Evolutionary conservation across 2,888 invertebrate genomes (phyloP).

Genomic region (Noctua janthina): DNA sequence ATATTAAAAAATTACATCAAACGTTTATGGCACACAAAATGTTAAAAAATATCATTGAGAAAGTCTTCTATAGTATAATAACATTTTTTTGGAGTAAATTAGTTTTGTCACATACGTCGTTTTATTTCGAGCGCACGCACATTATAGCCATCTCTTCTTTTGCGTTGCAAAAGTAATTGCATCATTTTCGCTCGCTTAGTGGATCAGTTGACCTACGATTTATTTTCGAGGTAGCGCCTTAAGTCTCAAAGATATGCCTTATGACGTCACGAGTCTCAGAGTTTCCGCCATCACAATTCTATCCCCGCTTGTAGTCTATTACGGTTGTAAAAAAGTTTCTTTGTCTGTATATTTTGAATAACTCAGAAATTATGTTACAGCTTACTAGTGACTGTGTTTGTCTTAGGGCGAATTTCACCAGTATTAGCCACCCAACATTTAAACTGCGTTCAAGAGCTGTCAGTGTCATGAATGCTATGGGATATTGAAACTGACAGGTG

Average conservation of each 20-base stretch:
- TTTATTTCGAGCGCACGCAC: too few relatives aligned
- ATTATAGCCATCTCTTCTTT: too few relatives aligned
- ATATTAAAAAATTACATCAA: too few relatives aligned
- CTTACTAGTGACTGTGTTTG: slow-evolving; percentile 28
- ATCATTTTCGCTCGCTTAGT: too few relatives aligned
- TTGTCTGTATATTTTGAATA: slow-evolving; percentile 10
- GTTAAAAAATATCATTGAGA: too few relatives aligned
- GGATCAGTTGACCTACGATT: too few relatives aligned
- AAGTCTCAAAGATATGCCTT: not conserved
- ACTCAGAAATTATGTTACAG: slow-evolving; percentile 39
- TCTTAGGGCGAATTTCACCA: slow-evolving; percentile 2
- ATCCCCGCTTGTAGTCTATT: slow-evolving; percentile 15
- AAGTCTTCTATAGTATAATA: too few relatives aligned
- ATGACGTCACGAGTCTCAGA: not conserved
- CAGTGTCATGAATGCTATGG: not conserved
- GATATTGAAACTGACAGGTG: not conserved
- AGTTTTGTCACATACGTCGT: too few relatives aligned
- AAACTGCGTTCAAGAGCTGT: not conserved
- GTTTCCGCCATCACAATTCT: slow-evolving; percentile 18
- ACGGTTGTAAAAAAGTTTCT: slow-evolving; percentile 7
- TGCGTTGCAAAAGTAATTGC: too few relatives aligned
- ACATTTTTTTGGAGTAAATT: too few relatives aligned
- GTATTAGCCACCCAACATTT: not conserved
- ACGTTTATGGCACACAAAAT: too few relatives aligned
- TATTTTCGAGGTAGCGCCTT: too few relatives aligned